Evolutionary conservation across 2,888 invertebrate species (phyloP).

Genomic region (Tetranychus truncatus): DNA sequence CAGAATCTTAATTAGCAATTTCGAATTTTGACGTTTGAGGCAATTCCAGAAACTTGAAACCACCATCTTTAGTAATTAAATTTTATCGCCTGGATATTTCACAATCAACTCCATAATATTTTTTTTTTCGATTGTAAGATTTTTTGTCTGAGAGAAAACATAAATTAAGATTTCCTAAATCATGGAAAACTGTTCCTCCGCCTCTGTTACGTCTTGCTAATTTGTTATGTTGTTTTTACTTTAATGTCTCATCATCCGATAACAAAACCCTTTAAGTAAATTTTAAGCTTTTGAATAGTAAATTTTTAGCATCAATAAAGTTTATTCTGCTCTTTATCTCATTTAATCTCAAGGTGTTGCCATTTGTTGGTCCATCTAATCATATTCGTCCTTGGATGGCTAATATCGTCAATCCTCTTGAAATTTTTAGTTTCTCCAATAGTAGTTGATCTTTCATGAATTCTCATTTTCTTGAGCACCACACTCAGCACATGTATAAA

Average conservation of each 20-base stretch:
- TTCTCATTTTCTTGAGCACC: conserved; percentile 24
- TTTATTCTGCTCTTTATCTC: too few species aligned
- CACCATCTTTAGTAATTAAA: neutral
- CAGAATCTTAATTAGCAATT: neutral
- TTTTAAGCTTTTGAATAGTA: too few species aligned
- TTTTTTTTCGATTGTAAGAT: conserved; percentile 63
- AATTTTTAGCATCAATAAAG: too few species aligned
- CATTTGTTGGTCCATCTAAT: too few species aligned
- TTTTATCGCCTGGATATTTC: neutral
- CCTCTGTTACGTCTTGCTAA: conserved; percentile 74
- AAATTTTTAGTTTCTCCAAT: too few species aligned
- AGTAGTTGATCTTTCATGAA: neutral
- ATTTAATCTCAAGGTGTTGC: too few species aligned
- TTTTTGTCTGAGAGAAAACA: conserved; percentile 71
- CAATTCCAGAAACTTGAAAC: conserved; percentile 67
- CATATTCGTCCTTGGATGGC: too few species aligned
- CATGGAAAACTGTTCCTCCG: conserved; percentile 89
- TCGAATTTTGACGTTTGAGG: conserved; percentile 52
- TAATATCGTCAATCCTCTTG: too few species aligned
- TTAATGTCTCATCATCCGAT: too few species aligned
- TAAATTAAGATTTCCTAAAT: conserved; percentile 74
- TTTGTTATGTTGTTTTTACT: too few species aligned
- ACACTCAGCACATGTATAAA: conserved; percentile 88
- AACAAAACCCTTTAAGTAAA: too few species aligned
- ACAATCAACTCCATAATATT: conserved; percentile 46